Percentiles rank a stretch among this genome's conserved stretches.
phyloP scores from a whole-genome alignment of 2,797 vertebrate species.

The Enteromius afrohamiltoni region DNA sequence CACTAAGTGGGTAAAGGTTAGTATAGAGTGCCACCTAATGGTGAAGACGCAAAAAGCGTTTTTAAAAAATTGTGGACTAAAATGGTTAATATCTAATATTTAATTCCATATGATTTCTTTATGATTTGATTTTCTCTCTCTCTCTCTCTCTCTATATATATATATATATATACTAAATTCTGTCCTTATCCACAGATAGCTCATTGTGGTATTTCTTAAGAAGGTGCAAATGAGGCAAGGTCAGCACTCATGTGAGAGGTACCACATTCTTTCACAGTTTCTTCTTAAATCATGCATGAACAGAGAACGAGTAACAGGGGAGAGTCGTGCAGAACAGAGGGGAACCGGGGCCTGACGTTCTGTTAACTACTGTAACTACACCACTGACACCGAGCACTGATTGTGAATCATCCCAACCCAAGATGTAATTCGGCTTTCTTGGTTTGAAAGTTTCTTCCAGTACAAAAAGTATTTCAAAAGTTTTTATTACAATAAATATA shows the following conservation, averaged over 20 bases:
- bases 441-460: not conserved
- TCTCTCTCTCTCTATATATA: no score
- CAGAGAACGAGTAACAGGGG: conserved; percentile 29
- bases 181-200: not conserved
- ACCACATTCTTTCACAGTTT: conserved; percentile 47
- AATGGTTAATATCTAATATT: not conserved
- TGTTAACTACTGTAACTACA: not conserved
- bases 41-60: conserved; percentile 56
- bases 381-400: not conserved
- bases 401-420: not conserved
- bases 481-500: not conserved
- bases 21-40: conserved; percentile 75
- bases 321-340: conserved; percentile 5
- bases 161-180: not conserved
- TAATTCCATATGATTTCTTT: not conserved
- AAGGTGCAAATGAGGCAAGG: conserved; percentile 45
- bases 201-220: conserved; percentile 32
- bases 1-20: conserved; percentile 42
- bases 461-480: not conserved
- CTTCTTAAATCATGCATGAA: conserved; percentile 45
- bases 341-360: not conserved
- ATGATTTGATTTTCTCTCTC: no score
- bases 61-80: not conserved
- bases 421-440: not conserved
- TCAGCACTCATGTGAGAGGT: conserved; percentile 25